Evolutionary conservation across 2,797 vertebrate species (phyloP).

Genomic region (Tympanoctomys barrerae): DNA sequence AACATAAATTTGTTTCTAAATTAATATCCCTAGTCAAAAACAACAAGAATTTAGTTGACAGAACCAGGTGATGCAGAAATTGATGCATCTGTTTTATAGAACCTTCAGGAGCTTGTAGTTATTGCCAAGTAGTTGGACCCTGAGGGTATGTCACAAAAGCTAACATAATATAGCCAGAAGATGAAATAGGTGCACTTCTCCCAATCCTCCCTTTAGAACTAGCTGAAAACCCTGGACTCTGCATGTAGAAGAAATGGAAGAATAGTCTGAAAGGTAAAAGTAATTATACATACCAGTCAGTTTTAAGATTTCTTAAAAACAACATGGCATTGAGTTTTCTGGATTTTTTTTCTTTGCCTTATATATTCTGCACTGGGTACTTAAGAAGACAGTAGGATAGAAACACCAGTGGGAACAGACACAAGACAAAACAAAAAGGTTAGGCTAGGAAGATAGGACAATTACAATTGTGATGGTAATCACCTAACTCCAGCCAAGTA

Average conservation of each 20-base stretch:
- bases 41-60: not conserved
- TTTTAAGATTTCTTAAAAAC: not conserved
- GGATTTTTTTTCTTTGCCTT: not conserved
- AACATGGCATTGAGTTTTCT: not conserved
- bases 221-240: not conserved
- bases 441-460: not conserved
- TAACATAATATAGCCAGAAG: not conserved
- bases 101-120: not conserved
- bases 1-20: conserved; percentile 16
- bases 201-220: not conserved
- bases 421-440: not conserved
- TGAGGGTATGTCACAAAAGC: not conserved
- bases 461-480: not conserved
- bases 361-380: not conserved
- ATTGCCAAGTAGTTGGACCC: conserved; percentile 26
- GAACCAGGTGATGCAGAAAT: not conserved
- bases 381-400: not conserved
- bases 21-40: not conserved
- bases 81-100: not conserved
- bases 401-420: not conserved
- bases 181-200: not conserved
- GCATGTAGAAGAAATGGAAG: not conserved
- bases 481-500: not conserved
- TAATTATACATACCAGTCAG: not conserved
- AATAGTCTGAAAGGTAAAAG: not conserved